Percentiles rank a stretch among this genome's conserved stretches.
phyloP scores from a whole-genome alignment of 2,113 vertebrate species.

The Uropsilus gracilis region DNA sequence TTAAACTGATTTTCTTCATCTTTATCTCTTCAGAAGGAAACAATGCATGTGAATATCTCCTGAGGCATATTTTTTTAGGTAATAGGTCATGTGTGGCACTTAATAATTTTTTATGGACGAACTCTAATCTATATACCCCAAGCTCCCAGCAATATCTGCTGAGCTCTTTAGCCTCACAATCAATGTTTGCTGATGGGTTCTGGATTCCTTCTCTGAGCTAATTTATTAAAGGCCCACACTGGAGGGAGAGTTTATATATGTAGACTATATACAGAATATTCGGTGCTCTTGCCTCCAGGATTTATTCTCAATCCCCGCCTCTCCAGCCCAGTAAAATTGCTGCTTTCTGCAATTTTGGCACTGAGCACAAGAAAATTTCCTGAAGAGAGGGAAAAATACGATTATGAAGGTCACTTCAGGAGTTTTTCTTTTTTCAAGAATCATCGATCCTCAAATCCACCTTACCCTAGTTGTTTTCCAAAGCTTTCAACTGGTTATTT shows the following conservation, averaged over 20 bases:
- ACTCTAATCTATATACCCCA: neutral
- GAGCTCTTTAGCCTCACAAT: neutral
- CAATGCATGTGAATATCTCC: neutral
- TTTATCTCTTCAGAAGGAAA: slow-evolving; percentile 34
- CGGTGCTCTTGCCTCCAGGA: neutral
- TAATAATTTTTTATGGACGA: neutral
- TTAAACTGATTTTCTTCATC: slow-evolving; percentile 43
- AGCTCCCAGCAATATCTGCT: neutral
- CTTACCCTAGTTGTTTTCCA: neutral
- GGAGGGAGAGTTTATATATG: neutral
- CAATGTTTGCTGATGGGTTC: neutral
- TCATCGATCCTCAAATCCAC: neutral
- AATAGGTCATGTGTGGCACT: neutral
- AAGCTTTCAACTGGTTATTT: neutral
- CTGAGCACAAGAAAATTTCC: neutral
- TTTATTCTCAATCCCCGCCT: neutral
- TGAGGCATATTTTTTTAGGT: neutral
- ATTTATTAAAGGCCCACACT: neutral
- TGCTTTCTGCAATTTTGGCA: neutral
- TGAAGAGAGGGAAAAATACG: neutral
- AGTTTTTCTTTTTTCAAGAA: neutral
- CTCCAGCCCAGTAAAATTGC: neutral
- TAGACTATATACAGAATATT: neutral
- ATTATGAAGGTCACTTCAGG: neutral
- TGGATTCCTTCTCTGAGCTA: neutral